Conservation (phyloP, 2,113 vertebrate species). For the Alosa alosa region DNA sequence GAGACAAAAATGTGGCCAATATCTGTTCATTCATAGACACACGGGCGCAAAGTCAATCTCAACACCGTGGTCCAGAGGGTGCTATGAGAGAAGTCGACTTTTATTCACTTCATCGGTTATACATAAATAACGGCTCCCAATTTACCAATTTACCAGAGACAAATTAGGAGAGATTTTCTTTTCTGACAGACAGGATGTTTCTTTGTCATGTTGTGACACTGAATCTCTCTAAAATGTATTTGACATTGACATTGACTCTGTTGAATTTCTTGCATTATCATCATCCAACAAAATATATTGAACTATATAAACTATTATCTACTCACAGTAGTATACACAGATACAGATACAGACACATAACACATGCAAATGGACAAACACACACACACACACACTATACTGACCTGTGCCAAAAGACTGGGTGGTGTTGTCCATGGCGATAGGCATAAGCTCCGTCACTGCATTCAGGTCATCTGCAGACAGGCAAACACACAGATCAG, state of each 20-base stretch:
- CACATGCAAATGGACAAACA: neutral
- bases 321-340: too few species aligned
- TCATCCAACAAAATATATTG: neutral
- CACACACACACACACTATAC: conserved; percentile 39
- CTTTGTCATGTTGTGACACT: neutral
- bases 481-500: neutral
- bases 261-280: neutral
- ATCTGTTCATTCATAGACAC: neutral
- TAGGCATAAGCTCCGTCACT: conserved; percentile 55
- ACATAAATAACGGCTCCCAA: neutral
- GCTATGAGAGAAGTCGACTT: neutral
- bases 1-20: neutral
- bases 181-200: neutral
- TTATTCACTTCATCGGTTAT: neutral
- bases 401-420: conserved; percentile 75
- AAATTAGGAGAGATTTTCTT: neutral
- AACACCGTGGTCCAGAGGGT: neutral
- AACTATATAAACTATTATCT: too few species aligned
- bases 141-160: neutral
- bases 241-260: neutral
- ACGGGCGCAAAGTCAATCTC: neutral
- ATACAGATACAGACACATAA: neutral
- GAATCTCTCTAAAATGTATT: neutral
- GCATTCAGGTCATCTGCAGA: conserved; percentile 53
- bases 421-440: conserved; percentile 63